These are phyloP conservation scores for Linnaemya vulpina DNA, from an alignment of 2,888 invertebrate species.

Conservation along the genomic window DNA sequence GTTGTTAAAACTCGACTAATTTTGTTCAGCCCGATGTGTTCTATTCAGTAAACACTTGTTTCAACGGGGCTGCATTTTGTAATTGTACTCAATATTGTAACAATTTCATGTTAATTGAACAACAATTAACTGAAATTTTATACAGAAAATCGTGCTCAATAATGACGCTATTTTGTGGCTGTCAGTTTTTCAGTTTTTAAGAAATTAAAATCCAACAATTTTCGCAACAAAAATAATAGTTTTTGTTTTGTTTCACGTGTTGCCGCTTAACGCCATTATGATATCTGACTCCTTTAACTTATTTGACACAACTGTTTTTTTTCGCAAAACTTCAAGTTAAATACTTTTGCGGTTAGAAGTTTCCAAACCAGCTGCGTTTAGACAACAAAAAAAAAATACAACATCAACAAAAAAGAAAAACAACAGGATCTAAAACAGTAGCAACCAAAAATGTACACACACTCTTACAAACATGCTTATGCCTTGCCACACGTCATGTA, in stretches of 20 bases:
- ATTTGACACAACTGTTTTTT: neutral
- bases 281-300: conserved; percentile 6
- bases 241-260: neutral
- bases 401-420: neutral
- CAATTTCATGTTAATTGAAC: too few species aligned
- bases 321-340: conserved; percentile 52
- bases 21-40: too few species aligned
- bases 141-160: too few species aligned
- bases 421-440: conserved; percentile 4
- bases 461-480: neutral
- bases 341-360: conserved; percentile 63
- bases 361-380: conserved; percentile 50
- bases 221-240: neutral
- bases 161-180: too few species aligned
- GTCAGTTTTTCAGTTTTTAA: too few species aligned
- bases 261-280: neutral
- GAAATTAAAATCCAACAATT: neutral
- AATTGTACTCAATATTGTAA: too few species aligned
- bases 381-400: neutral
- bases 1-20: too few species aligned
- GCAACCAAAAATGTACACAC: neutral
- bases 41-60: too few species aligned
- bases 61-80: too few species aligned
- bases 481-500: conserved; percentile 28
- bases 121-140: too few species aligned